Percentiles rank a stretch among this genome's conserved stretches.
phyloP scores from a whole-genome alignment of 2,888 invertebrate genomes.

The Lutraria lutraria region DNA sequence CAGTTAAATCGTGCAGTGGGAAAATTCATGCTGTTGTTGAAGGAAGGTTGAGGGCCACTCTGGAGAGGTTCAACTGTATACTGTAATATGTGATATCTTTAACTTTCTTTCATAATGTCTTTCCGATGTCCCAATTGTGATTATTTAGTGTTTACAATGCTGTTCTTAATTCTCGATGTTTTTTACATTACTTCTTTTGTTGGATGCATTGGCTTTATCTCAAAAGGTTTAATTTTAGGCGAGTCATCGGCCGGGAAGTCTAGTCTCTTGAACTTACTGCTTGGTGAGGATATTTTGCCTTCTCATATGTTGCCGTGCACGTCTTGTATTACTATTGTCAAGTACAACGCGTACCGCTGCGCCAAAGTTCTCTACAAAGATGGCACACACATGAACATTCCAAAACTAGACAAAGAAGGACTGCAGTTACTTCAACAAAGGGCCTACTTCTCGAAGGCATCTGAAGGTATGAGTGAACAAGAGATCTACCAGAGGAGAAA shows the following conservation, averaged over 20 bases:
- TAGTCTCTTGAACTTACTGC: conserved; percentile 80
- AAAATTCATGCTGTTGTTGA: too few relatives aligned
- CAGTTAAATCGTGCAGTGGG: too few relatives aligned
- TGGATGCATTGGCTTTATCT: neutral
- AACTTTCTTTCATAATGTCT: too few relatives aligned
- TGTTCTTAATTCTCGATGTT: too few relatives aligned
- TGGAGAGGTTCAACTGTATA: too few relatives aligned
- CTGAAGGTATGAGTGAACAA: neutral
- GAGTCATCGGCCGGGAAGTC: conserved; percentile 84
- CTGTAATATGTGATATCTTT: too few relatives aligned
- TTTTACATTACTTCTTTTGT: too few relatives aligned
- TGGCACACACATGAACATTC: conserved; percentile 46
- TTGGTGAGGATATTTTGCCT: conserved; percentile 79
- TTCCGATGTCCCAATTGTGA: too few relatives aligned
- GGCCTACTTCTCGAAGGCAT: conserved; percentile 58
- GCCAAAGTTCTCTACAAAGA: conserved; percentile 63
- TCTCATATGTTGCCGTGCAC: conserved; percentile 81
- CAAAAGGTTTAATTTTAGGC: conserved; percentile 70
- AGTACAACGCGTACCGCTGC: conserved; percentile 67
- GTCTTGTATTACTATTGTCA: conserved; percentile 78
- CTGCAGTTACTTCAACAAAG: conserved; percentile 55
- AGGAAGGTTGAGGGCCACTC: too few relatives aligned
- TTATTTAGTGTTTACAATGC: too few relatives aligned
- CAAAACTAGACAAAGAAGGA: conserved; percentile 58
- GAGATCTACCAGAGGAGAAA: conserved; percentile 58